Percentiles rank a stretch among this genome's conserved stretches.
Evolutionary conservation across 2,113 vertebrate species (phyloP).

Genomic region (Antechinus stuartii): DNA sequence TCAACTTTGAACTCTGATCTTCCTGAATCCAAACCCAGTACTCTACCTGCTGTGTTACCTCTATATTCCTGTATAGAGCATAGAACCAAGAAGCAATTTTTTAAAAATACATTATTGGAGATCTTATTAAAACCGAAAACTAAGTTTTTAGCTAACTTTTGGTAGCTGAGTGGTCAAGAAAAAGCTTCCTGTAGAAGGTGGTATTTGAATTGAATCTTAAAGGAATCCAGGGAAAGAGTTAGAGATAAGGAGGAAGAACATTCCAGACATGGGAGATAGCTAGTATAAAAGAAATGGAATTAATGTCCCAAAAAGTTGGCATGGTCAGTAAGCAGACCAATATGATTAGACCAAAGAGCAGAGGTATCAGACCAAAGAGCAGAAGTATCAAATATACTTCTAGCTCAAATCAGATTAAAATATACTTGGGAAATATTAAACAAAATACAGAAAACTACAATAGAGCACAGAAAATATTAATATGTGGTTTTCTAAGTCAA

Average conservation of each 20-base stretch:
- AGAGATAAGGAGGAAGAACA: neutral
- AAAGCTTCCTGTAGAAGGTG: neutral
- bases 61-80: neutral
- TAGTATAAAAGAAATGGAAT: neutral
- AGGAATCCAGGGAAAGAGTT: neutral
- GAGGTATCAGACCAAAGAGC: neutral
- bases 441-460: neutral
- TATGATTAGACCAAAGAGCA: neutral
- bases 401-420: neutral
- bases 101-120: neutral
- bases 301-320: neutral
- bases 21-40: neutral
- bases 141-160: neutral
- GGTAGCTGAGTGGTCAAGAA: neutral
- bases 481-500: neutral
- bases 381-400: neutral
- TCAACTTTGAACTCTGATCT: neutral
- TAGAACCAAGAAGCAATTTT: neutral
- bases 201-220: neutral
- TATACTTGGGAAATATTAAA: neutral
- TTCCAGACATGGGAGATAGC: neutral
- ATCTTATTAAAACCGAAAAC: neutral
- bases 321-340: neutral
- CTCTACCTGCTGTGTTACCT: neutral
- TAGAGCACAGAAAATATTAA: neutral